Conservation (phyloP, 1,140 invertebrate species). For the Solen grandis region DNA sequence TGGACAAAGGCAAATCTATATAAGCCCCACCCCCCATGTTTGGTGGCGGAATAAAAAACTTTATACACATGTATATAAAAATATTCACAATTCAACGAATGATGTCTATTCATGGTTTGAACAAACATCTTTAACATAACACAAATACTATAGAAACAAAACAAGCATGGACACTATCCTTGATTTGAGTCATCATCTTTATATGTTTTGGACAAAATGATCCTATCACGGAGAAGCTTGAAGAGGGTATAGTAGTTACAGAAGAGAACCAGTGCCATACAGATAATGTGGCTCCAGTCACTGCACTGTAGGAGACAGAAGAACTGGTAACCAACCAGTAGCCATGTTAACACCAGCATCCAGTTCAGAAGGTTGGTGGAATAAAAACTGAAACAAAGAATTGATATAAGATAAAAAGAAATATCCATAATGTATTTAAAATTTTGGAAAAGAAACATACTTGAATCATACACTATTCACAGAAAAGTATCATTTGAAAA, state of each 20-base stretch:
- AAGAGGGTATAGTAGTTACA: constrained; percentile 96
- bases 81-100: too few relatives aligned
- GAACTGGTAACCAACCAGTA: constrained; percentile 89
- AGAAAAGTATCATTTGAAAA: neutral
- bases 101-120: too few relatives aligned
- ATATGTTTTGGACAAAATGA: constrained; percentile 85
- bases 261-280: constrained; percentile 91
- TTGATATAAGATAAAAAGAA: too few relatives aligned
- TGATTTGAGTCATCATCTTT: constrained; percentile 74
- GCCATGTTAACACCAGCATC: constrained; percentile 87
- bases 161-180: too few relatives aligned
- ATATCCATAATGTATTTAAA: neutral
- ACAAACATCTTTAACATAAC: too few relatives aligned
- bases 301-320: constrained; percentile 88
- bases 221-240: constrained; percentile 92
- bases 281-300: constrained; percentile 95
- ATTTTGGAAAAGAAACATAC: neutral
- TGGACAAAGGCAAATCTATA: too few relatives aligned
- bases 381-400: constrained; percentile 86
- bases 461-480: too few relatives aligned
- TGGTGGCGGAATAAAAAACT: too few relatives aligned
- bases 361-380: constrained; percentile 93
- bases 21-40: too few relatives aligned
- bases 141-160: too few relatives aligned
- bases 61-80: too few relatives aligned